Base-by-base conservation (phyloP, 2,113 vertebrate species). In the Bucco capensis region DNA sequence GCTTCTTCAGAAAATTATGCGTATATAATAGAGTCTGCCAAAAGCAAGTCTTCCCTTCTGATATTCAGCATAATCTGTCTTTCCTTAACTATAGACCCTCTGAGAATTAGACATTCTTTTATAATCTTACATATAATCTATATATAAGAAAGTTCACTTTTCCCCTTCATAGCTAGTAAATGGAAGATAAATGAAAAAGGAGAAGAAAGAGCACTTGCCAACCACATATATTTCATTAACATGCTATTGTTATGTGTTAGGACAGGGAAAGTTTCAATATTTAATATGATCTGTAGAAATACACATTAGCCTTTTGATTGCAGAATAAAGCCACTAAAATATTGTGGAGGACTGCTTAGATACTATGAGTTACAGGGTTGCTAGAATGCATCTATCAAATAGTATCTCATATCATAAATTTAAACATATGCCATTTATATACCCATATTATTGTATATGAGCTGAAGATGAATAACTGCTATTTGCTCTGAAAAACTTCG, bases 351-450 rank as follows among this genome's bases (percentile, higher is more conserved):
- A 65, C 23, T 79, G 40, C 13, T 64, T 47, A 78, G n/a, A 37
- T 83, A 18, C 8, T n/a, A 4, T 53, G 37, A 81, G 38, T 66
- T 80, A 30, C 18, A 30, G 3, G 17, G 33, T 35, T 83, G 21
- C 16, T 81, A 46, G 18, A 83, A 60, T 23, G 6, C 14, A 46
- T 84, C 46, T 44, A 44, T 84, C 51, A 79, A 88, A 65, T 35
- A 6, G 6, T 46, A 62, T 67, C 75, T 90, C 23, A 35, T 33
- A 42, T 47, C 2, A 56, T 33, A 76, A 83, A 92, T 86, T 76
- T 76, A 94, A 90, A 92, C 21, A 53, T 79, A 69, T 60, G 49
- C 3, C 54, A 60, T 81, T 86, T 94, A 93, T 91, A 94, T 92
- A 74, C 91, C 72, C 17, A 9, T 73, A 61, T 67, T 64, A 3